A percentile compares a stretch with the other conserved stretches of the same genome.
Evolutionary conservation across 2,888 invertebrate species (phyloP).

Genomic region (Synanthedon vespiformis): DNA sequence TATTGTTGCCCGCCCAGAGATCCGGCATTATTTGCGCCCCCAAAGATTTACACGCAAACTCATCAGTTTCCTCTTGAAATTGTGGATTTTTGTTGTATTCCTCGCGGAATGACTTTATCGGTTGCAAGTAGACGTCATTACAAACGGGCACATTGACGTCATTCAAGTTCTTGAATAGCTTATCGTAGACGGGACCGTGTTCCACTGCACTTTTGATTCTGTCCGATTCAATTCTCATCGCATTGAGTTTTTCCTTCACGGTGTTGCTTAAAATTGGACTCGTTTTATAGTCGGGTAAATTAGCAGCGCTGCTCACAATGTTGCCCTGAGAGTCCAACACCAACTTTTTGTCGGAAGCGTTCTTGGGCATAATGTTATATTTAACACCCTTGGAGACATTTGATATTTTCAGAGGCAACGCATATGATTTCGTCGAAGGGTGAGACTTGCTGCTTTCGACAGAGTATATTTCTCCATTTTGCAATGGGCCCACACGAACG

Average conservation of each 20-base stretch:
- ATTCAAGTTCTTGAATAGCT: constrained; percentile 63
- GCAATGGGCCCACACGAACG: constrained; percentile 70
- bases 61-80: constrained; percentile 66
- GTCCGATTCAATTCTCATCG: constrained; percentile 66
- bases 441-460: constrained; percentile 56
- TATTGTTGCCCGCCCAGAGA: constrained; percentile 53
- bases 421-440: constrained; percentile 53
- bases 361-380: constrained; percentile 62
- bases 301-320: constrained; percentile 60
- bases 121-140: constrained; percentile 66
- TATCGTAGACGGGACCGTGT: constrained; percentile 72
- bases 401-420: constrained; percentile 59
- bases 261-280: constrained; percentile 59
- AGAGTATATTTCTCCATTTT: constrained; percentile 54
- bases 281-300: constrained; percentile 57
- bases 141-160: constrained; percentile 63
- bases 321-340: constrained; percentile 61
- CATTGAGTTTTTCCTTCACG: constrained; percentile 63
- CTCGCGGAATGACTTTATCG: constrained; percentile 67
- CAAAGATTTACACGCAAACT: constrained; percentile 58
- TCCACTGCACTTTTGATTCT: constrained; percentile 71
- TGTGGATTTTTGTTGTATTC: constrained; percentile 66
- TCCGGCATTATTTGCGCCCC: constrained; percentile 59
- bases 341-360: constrained; percentile 61
- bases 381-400: constrained; percentile 59